Evolutionary conservation across 2,113 vertebrate species (phyloP).

Genomic region (Myiozetetes cayanensis): DNA sequence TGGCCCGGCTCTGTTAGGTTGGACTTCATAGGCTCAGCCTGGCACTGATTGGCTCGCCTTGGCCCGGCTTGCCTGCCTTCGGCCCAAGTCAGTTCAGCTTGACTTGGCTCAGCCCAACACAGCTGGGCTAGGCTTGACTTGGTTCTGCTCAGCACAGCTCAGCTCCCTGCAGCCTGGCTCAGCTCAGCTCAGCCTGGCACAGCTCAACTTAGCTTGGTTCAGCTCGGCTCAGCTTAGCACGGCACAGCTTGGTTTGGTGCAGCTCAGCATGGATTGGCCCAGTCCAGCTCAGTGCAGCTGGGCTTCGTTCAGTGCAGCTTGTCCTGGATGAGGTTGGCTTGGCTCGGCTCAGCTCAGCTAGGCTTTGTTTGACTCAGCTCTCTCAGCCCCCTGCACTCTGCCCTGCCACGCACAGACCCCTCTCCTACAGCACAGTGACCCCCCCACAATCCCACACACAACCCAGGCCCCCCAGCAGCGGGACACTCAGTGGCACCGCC

Average conservation of each 20-base stretch:
- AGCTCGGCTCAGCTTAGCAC: too few species aligned
- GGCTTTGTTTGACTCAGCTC: too few species aligned
- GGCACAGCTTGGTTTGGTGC: not conserved
- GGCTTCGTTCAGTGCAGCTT: too few species aligned
- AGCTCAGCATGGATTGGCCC: not conserved
- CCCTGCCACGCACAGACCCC: not conserved
- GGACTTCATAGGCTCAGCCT: not conserved
- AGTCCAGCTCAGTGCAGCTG: not conserved
- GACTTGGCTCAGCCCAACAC: not conserved
- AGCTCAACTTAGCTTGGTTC: not conserved
- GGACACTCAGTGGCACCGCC: not conserved
- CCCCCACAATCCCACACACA: not conserved
- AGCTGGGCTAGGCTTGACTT: not conserved
- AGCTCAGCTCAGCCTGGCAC: not conserved
- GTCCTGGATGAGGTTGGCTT: too few species aligned
- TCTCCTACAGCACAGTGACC: fast-evolving
- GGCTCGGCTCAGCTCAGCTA: not conserved
- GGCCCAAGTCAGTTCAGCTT: too few species aligned
- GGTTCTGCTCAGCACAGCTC: not conserved
- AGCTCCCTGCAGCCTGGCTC: not conserved
- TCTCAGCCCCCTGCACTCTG: not conserved
- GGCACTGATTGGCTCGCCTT: not conserved
- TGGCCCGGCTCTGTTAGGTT: not conserved
- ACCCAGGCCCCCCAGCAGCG: not conserved
- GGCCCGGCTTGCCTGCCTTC: too few species aligned